Evolutionary conservation across 2,797 vertebrate genomes (phyloP).

Genomic region (Neostethus bicornis): DNA sequence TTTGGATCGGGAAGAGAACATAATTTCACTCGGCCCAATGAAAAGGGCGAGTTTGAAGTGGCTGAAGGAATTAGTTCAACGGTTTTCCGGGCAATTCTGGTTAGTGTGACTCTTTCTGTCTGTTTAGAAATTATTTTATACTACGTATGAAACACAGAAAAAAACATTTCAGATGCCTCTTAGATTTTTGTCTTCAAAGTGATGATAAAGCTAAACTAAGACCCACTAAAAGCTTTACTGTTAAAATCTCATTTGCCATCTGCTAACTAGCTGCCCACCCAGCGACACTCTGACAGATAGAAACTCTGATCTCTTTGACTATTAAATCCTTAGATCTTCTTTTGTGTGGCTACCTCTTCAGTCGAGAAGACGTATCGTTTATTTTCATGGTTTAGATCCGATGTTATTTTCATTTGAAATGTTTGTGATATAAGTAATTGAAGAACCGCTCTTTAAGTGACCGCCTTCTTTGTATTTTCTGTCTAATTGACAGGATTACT

Average conservation of each 20-base stretch:
- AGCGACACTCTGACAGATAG: constrained; percentile 7
- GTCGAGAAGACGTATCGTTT: background rate
- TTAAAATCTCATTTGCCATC: background rate
- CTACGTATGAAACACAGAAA: background rate
- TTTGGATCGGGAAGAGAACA: constrained; percentile 99
- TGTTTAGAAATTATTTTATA: constrained; percentile 1
- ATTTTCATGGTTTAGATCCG: background rate
- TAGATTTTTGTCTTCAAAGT: background rate
- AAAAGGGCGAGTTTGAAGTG: constrained; percentile 97
- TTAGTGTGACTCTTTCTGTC: constrained; percentile 66
- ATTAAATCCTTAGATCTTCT: background rate
- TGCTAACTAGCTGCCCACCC: background rate
- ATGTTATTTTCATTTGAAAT: background rate
- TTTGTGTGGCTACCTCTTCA: background rate
- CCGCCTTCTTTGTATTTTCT: constrained; percentile 39
- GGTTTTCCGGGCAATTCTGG: constrained; percentile 97
- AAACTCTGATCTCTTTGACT: constrained; percentile 6
- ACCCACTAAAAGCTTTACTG: background rate
- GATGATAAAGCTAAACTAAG: no score
- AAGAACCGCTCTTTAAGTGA: constrained; percentile 29
- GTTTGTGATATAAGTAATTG: constrained; percentile 11
- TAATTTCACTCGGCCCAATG: constrained; percentile 97
- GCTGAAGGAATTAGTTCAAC: constrained; percentile 98
- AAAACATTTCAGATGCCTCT: background rate
- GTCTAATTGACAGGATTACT: constrained; percentile 91